These are phyloP conservation scores for Datnioides undecimradiatus DNA, from an alignment of 2,113 vertebrate genomes.

Conservation along the genomic window DNA sequence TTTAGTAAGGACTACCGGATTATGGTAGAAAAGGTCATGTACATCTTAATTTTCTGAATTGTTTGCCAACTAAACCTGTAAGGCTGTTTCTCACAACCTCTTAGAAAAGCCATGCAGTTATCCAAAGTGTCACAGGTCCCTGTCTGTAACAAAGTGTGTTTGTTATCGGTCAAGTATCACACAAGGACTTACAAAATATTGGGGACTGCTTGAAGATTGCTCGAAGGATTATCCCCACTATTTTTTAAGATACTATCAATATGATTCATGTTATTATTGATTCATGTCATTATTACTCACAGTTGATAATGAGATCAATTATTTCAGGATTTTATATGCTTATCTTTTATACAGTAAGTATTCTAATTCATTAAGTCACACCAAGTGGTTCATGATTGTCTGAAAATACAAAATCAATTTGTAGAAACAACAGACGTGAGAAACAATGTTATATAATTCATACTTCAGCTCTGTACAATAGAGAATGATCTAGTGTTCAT, in stretches of 20 bases:
- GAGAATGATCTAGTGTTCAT: neutral
- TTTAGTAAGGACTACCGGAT: constrained; percentile 7
- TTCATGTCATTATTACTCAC: neutral
- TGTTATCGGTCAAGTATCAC: constrained; percentile 11
- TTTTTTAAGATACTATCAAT: neutral
- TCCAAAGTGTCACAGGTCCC: neutral
- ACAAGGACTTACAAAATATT: constrained; percentile 1
- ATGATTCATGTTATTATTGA: neutral
- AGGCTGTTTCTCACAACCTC: constrained; percentile 16
- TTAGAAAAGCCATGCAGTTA: neutral
- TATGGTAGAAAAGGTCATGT: constrained; percentile 30
- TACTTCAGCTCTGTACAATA: neutral
- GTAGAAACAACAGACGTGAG: neutral
- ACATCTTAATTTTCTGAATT: constrained; percentile 30
- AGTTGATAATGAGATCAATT: neutral
- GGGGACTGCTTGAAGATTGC: neutral
- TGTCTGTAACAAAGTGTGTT: constrained; percentile 1
- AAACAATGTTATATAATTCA: neutral
- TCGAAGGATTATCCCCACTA: neutral
- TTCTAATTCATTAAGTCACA: neutral
- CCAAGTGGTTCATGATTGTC: neutral
- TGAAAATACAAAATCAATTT: neutral
- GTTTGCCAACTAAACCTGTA: constrained; percentile 8
- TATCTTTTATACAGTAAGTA: neutral
- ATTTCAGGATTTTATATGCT: neutral